Percentiles rank a stretch among this genome's conserved stretches.
These are phyloP conservation scores for Drosophila tanythrix DNA, from an alignment of 2,888 invertebrate genomes.

Conservation along the genomic window DNA sequence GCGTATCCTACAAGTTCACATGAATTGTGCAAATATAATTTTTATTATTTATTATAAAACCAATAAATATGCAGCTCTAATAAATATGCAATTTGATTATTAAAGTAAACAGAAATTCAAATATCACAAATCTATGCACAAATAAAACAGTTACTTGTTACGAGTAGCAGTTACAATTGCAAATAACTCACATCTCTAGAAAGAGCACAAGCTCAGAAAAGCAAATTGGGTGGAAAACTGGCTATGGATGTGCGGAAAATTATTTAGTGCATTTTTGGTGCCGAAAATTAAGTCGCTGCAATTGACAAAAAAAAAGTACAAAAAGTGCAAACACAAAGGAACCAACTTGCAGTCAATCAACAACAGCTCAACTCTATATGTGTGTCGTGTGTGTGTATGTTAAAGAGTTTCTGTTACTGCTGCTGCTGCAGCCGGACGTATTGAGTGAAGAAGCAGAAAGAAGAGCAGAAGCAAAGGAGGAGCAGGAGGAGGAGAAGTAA, in stretches of 20 bases:
- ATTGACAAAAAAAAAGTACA: constrained; percentile 19
- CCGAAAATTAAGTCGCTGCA: constrained; percentile 28
- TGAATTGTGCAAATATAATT: not conserved
- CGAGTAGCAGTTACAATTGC: constrained; percentile 18
- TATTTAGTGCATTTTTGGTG: constrained; percentile 40
- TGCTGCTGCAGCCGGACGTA: constrained; percentile 57
- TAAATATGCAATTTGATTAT: not conserved
- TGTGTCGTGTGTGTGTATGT: constrained; percentile 22
- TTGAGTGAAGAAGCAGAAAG: constrained; percentile 33
- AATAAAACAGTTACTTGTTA: not conserved
- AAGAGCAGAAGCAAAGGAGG: constrained; percentile 15
- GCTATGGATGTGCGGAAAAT: constrained; percentile 62
- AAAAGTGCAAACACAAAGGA: constrained; percentile 24
- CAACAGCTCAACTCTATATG: constrained; percentile 4
- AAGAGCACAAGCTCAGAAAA: constrained; percentile 55
- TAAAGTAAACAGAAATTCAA: not conserved
- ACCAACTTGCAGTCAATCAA: constrained; percentile 5
- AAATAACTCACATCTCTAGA: constrained; percentile 35
- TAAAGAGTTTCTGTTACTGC: constrained; percentile 29
- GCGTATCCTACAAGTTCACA: not conserved
- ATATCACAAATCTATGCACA: not conserved
- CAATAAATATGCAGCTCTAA: not conserved
- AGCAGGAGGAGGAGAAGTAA: constrained; percentile 23
- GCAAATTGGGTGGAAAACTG: constrained; percentile 75
- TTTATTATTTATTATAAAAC: not conserved